Evolutionary conservation across 2,888 invertebrate genomes (phyloP), one percentile per base, ranked within the genome.

Genomic region (Drosophila anomalipes): DNA sequence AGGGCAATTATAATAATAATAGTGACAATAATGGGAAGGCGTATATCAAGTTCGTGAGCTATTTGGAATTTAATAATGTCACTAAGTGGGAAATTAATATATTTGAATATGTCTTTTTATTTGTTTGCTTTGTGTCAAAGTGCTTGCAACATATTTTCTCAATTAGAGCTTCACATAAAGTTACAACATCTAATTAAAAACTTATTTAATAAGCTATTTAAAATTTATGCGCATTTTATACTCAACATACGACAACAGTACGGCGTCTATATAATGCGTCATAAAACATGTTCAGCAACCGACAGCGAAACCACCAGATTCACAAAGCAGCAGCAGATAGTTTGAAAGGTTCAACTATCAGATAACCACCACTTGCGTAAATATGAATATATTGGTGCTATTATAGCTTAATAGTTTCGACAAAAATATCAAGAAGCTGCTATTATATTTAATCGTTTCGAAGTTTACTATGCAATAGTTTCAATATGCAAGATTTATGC

Each of bases 281-380:
- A 73, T 69, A 60, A 83, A 75, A 75, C 75, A 84, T 82, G 79
- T 70, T 79, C 62, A 57, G 49, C 61, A 64, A 52, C 70, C 39
- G 39, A 58, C 39, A 57, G 51, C 47, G n/a, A 28, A 77, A 28
- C 56, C 47, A 19, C n/a, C 32, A 63, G 39, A 51, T 41, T 28
- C 54, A 44, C 39, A 41, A 41, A 22, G 12, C 22, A 51, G 14
- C 1, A 49, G 26, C 44, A 59, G 37, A 10, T 6, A 22, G 3
- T 30, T 22, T 32, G 4, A 12, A 28, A n/a, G 4, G n/a, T 7
- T n/a, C 22, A 39, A 39, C 47, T 47, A 32, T 37, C 1, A 32
- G 32, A 49, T 39, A 63, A 30, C 28, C 49, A 7, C 19, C 47
- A 59, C 4, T 6, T 12, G 6, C 7, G 4, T 7, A 39, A 19